A percentile compares a stretch with the other conserved stretches of the same genome.
These are phyloP conservation scores for Cotesia glomerata DNA, from an alignment of 1,140 invertebrate genomes.

Conservation along the genomic window DNA sequence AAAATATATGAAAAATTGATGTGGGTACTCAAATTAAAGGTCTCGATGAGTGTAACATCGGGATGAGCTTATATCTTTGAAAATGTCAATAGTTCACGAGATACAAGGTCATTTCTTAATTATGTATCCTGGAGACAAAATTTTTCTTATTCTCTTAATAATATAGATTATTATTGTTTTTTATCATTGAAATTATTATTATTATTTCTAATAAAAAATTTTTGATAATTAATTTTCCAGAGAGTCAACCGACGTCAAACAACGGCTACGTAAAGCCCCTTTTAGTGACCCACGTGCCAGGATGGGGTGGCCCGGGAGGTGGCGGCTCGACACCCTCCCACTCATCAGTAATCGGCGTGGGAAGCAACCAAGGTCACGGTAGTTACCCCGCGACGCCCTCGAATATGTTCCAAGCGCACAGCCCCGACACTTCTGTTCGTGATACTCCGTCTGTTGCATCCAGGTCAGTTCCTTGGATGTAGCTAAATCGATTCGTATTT, in stretches of 20 bases:
- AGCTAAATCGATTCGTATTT: constrained; percentile 27
- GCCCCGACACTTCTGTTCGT: constrained; percentile 70
- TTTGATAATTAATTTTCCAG: constrained; percentile 62
- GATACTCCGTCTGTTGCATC: constrained; percentile 75
- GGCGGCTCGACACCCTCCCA: constrained; percentile 59
- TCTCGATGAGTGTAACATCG: too few species aligned
- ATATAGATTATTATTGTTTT: too few species aligned
- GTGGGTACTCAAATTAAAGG: too few species aligned
- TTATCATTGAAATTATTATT: too few species aligned
- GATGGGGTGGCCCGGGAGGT: constrained; percentile 64
- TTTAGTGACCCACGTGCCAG: constrained; percentile 83
- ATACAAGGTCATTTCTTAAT: too few species aligned
- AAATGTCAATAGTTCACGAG: too few species aligned
- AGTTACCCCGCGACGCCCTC: constrained; percentile 71
- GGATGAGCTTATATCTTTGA: too few species aligned
- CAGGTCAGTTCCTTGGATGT: constrained; percentile 65
- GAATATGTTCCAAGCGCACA: constrained; percentile 68
- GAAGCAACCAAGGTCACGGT: constrained; percentile 50
- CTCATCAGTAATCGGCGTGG: constrained; percentile 55
- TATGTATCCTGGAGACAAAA: too few species aligned
- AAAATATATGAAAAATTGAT: too few species aligned
- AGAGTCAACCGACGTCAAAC: constrained; percentile 71
- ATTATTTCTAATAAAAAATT: too few species aligned
- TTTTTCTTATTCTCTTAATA: too few species aligned
- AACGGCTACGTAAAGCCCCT: constrained; percentile 90